phyloP scores from a whole-genome alignment of 2,888 invertebrate genomes.

The Drosophila paracracens region DNA sequence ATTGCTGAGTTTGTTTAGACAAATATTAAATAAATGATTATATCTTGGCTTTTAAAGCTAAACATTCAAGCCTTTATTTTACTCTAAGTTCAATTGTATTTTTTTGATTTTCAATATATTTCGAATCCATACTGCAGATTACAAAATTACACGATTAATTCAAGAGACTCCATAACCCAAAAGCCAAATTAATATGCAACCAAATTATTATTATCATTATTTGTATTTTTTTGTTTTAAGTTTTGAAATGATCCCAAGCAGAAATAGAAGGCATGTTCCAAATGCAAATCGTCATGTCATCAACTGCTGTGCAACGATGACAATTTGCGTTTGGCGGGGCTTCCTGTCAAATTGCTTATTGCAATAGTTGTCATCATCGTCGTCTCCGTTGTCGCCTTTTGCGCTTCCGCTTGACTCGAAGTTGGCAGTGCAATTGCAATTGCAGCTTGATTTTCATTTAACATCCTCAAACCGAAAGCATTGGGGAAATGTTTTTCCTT shows the following conservation, averaged over 20 bases:
- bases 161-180: neutral
- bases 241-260: neutral
- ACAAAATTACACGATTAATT: neutral
- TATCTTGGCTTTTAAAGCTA: neutral
- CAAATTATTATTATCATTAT: neutral
- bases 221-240: neutral
- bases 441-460: slow-evolving; percentile 72
- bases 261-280: neutral
- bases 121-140: neutral
- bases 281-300: slow-evolving; percentile 21
- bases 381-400: slow-evolving; percentile 16
- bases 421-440: slow-evolving; percentile 44
- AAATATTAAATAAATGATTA: neutral
- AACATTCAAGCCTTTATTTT: neutral
- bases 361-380: slow-evolving; percentile 57
- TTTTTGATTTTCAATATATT: neutral
- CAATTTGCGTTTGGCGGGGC: slow-evolving; percentile 51
- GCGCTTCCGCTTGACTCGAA: slow-evolving; percentile 43
- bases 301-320: slow-evolving; percentile 50
- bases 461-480: slow-evolving; percentile 45
- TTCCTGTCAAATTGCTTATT: slow-evolving; percentile 63
- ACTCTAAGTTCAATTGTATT: neutral
- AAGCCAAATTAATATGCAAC: neutral
- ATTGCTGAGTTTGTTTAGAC: neutral
- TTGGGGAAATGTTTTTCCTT: slow-evolving; percentile 55